Conservation (phyloP, 1,140 invertebrate genomes). For the Steinernema feltiae region DNA sequence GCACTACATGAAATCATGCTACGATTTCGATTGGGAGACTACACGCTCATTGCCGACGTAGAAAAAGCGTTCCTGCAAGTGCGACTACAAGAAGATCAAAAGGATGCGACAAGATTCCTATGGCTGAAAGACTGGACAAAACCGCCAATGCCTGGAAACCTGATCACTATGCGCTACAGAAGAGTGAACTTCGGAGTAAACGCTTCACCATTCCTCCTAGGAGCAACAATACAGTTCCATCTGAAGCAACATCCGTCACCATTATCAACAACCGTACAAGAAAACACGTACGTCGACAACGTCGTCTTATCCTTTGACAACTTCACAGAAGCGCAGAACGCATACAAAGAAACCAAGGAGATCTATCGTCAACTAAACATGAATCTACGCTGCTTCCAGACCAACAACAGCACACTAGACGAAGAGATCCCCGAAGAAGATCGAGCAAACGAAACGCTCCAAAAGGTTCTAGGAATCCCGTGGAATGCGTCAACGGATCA, state of each 20-base stretch:
- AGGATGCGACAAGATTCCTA: slow-evolving; percentile 34
- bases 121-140: slow-evolving; percentile 28
- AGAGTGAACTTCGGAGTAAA: slow-evolving; percentile 31
- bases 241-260: neutral
- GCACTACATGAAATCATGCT: slow-evolving; percentile 18
- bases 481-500: slow-evolving; percentile 18
- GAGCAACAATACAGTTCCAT: slow-evolving; percentile 22
- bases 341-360: slow-evolving; percentile 11
- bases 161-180: slow-evolving; percentile 21
- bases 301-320: slow-evolving; percentile 15
- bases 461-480: slow-evolving; percentile 26
- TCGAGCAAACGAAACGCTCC: neutral
- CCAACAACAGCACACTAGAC: neutral
- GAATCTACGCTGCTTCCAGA: slow-evolving; percentile 22
- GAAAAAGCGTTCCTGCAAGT: slow-evolving; percentile 38
- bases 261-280: neutral
- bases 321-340: slow-evolving; percentile 23
- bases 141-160: slow-evolving; percentile 14
- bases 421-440: slow-evolving; percentile 20
- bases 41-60: slow-evolving; percentile 26
- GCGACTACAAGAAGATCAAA: slow-evolving; percentile 14
- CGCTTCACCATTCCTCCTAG: slow-evolving; percentile 22
- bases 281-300: slow-evolving; percentile 32
- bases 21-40: slow-evolving; percentile 18
- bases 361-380: slow-evolving; percentile 16